A percentile compares a stretch with the other conserved stretches of the same genome.
Evolutionary conservation across 2,888 invertebrate species (phyloP).

Genomic region (Pycnomerus fuliginosus): DNA sequence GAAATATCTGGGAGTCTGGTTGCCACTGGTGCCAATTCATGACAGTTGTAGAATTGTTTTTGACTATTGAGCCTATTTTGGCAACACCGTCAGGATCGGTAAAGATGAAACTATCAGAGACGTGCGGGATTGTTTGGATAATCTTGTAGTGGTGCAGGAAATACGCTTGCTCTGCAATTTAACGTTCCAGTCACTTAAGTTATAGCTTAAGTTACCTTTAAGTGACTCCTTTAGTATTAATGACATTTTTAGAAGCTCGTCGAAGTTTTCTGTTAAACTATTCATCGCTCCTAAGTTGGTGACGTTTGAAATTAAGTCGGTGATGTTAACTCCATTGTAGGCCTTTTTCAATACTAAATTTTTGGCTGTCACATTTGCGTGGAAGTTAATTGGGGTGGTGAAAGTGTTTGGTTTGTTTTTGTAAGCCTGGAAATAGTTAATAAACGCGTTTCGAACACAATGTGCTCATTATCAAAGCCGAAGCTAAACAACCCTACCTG

Average conservation of each 20-base stretch:
- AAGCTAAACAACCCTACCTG: too few relatives aligned
- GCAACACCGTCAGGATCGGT: conserved; percentile 5
- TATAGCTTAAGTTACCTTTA: conserved; percentile 35
- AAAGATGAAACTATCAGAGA: conserved; percentile 10
- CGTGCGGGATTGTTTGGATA: conserved; percentile 29
- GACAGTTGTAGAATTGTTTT: conserved; percentile 1
- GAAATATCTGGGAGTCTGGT: too few relatives aligned
- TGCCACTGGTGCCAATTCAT: background rate
- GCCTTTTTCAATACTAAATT: conserved; percentile 42
- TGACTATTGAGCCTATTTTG: background rate
- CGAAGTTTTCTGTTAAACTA: conserved; percentile 46
- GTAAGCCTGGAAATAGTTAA: conserved; percentile 36
- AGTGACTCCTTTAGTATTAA: conserved; percentile 42
- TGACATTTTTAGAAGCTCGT: conserved; percentile 40
- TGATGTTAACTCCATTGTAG: conserved; percentile 44
- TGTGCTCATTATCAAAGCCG: too few relatives aligned
- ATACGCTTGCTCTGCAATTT: conserved; percentile 43
- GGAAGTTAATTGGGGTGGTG: conserved; percentile 40
- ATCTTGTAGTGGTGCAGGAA: conserved; percentile 37
- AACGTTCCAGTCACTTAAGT: conserved; percentile 4
- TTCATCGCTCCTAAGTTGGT: conserved; percentile 33
- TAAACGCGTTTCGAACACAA: too few relatives aligned
- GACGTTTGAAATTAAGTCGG: conserved; percentile 41
- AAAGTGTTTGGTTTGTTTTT: conserved; percentile 37
- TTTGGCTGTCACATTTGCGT: conserved; percentile 37